phyloP scores from a whole-genome alignment of 2,797 vertebrate species.

The Cygnus olor region DNA sequence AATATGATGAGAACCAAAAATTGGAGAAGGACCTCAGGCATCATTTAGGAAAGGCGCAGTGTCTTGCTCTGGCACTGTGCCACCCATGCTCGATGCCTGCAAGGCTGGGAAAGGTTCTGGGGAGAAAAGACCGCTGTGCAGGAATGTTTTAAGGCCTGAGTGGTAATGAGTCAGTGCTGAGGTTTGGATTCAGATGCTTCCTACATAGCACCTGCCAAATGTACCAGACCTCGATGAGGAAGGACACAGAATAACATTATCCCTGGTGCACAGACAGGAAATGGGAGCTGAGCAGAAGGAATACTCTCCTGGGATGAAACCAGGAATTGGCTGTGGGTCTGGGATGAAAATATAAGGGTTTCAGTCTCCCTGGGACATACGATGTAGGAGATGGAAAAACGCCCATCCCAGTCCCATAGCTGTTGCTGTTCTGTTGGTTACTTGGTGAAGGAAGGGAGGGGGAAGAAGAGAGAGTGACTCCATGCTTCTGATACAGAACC shows the following conservation, averaged over 20 bases:
- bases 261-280: not conserved
- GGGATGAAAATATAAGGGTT: not conserved
- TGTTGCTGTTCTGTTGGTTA: not conserved
- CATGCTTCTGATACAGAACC: not conserved
- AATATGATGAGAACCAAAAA: not conserved
- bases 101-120: constrained; percentile 44
- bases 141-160: not conserved
- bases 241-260: not conserved
- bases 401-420: not conserved
- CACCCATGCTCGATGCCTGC: not conserved
- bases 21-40: constrained; percentile 18
- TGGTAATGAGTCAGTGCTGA: constrained; percentile 21
- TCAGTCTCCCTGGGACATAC: not conserved
- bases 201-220: not conserved
- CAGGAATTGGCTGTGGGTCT: not conserved
- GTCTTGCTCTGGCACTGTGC: not conserved
- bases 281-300: not conserved
- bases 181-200: constrained; percentile 17
- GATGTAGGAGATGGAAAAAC: not conserved
- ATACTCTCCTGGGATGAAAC: not conserved
- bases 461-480: not conserved
- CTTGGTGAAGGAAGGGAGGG: not conserved
- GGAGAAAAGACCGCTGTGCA: fast-evolving
- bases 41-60: not conserved
- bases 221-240: not conserved